These are phyloP conservation scores for Oenanthe melanoleuca DNA, from an alignment of 2,113 vertebrate species.

Conservation along the genomic window DNA sequence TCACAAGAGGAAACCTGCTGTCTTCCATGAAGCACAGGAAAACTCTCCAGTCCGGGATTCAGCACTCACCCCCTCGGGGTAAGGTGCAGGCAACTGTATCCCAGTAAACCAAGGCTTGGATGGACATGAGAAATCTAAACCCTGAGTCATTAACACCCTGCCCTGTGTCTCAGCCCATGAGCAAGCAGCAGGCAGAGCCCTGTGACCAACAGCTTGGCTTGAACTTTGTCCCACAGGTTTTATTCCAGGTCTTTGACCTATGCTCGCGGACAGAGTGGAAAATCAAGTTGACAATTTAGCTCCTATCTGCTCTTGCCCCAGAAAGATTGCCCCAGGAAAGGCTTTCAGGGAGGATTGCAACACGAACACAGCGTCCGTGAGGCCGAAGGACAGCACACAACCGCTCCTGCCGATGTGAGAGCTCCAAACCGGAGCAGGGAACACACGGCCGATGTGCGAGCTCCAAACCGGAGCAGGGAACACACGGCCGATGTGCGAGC, in stretches of 20 bases:
- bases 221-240: slow-evolving; percentile 46
- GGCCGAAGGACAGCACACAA: neutral
- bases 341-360: neutral
- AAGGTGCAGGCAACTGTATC: neutral
- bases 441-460: neutral
- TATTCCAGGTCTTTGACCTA: slow-evolving; percentile 32
- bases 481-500: neutral
- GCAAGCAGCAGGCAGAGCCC: neutral
- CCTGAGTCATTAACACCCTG: neutral
- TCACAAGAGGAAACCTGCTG: neutral
- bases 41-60: neutral
- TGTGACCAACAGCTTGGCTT: neutral
- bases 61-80: fast-evolving
- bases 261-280: neutral
- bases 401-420: fast-evolving
- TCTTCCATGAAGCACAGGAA: neutral
- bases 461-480: neutral
- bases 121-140: neutral
- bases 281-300: neutral
- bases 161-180: neutral
- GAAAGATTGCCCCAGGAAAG: neutral
- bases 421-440: fast-evolving
- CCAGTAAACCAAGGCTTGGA: neutral
- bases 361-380: fast-evolving
- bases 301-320: neutral